Base-by-base conservation (phyloP, 1,140 invertebrate species). In the Lasioglossum baleicum region DNA sequence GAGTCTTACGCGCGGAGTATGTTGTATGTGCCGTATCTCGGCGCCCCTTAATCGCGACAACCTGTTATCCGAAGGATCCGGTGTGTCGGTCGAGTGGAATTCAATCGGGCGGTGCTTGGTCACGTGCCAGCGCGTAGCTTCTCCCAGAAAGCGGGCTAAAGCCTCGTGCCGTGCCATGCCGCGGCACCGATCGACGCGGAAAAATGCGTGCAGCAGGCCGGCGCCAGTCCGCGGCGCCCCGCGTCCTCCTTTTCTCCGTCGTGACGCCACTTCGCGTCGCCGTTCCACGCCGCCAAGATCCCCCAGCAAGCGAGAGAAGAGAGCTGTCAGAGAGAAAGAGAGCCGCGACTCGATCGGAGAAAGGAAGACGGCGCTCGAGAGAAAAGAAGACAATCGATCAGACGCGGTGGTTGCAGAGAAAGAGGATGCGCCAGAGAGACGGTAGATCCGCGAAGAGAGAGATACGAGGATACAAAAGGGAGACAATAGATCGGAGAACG, bases 121-220 rank as follows among this genome's bases (percentile, higher is more conserved):
- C 63, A 74, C 70, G 70, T 74, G 76, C 76, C 63, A 8, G 51
- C 40, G 78, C 65, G 69, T 73, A 73, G 65, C 75, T 73, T 68
- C 65, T 65, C 63, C 58, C 69, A 60, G 74, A 85, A 85, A 84
- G 63, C 42, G 69, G 60, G 66, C 51, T 61, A 40, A 51, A 64
- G 26, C 63, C 56, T 44, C 61, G 82, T 81, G 77, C 68, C 70
- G 63, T 71, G 81, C 64, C 65, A 69, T 81, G 77, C 68, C 70
- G 63, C 74, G 81, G 67, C 61, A 69, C 64, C 63, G 68, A 76
- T 75, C 69, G 64, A 80, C 44, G 73, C 17, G 74, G 80, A 87
- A 87, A 86, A 86, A 82, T 81, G 80, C 82, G 87, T 85, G 87
- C 84, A 80, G 85, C 83, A 83, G 84, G 71, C 85, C 81, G 87